phyloP scores from a whole-genome alignment of 2,113 vertebrate species.

The Sceloporus undulatus region DNA sequence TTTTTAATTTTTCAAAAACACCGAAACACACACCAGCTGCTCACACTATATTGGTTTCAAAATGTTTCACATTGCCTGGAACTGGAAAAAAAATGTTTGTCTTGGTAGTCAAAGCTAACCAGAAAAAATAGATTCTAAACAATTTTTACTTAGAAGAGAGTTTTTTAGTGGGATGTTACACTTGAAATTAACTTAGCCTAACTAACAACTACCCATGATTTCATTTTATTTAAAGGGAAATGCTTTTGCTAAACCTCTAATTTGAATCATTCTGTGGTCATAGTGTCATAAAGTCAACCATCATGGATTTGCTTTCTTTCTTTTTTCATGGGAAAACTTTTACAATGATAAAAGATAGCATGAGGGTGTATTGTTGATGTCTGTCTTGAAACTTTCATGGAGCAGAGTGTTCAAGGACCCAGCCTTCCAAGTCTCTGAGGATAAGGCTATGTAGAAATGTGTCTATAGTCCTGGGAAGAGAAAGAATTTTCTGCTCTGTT shows the following conservation, averaged over 20 bases:
- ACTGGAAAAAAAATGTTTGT: constrained; percentile 45
- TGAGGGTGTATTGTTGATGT: background rate
- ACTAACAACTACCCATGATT: constrained; percentile 66
- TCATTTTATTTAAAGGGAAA: constrained; percentile 55
- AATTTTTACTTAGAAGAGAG: constrained; percentile 55
- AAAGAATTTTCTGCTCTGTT: too few species aligned
- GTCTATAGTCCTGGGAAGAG: too few species aligned
- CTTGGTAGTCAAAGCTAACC: constrained; percentile 53
- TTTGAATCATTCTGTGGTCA: constrained; percentile 50
- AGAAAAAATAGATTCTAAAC: constrained; percentile 60
- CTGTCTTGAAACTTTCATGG: background rate
- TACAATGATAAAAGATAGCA: constrained; percentile 30
- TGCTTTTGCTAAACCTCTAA: constrained; percentile 51
- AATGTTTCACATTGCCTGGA: constrained; percentile 43
- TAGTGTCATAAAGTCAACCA: constrained; percentile 13
- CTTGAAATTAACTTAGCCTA: constrained; percentile 54
- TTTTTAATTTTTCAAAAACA: constrained; percentile 41
- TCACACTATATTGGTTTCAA: constrained; percentile 30
- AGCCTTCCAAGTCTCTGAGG: too few species aligned
- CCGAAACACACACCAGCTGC: constrained; percentile 44
- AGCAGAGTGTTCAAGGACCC: too few species aligned
- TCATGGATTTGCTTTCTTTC: background rate
- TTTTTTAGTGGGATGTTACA: constrained; percentile 53
- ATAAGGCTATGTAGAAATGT: too few species aligned
- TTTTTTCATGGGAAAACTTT: constrained; percentile 46